Evolutionary conservation across 2,797 vertebrate genomes (phyloP), one percentile per base, ranked within the genome.

Genomic region (Anguilla megastoma): DNA sequence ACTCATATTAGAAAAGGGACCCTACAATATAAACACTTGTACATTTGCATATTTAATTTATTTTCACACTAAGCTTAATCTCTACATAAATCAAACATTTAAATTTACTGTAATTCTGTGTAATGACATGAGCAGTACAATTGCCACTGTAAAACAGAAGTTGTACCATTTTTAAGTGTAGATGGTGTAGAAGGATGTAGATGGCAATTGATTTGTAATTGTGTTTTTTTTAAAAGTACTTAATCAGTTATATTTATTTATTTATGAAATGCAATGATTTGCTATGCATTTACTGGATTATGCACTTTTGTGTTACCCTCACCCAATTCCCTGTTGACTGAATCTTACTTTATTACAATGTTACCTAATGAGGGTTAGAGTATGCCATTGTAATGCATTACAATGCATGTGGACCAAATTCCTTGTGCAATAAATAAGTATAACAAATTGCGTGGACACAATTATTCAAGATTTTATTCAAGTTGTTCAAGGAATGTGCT

Each of bases 351-450:
- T 50, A 50, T 48, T 80, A n/a, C 74, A 88, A 45, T 33, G 33
- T 80, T 41, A 27, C 10, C 3, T 76, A 90, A 91, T 91, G 89
- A 93, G 89, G 66, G 93, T 89, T 91, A 89, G 14, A 91, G 45
- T 91, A 54, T 90, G 91, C 85, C 88, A 69, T 85, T 88, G 85
- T 66, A 84, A 93, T 94, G 89, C 92, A 94, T 94, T 95, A 93
- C 86, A 84, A 48, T 87, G 58, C 50, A 86, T 41, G 66, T 85
- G 69, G 69, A 82, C 16, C 60, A 84, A 69, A 54, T 33, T 88
- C 8, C 45, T 50, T 82, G 79, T 82, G 79, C 79, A 82, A 82
- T 82, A 50, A 82, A 82, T 82, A 24, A 50, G 45, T 82, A 21
- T 24, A 4, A 50, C 79, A 82, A 45, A 82, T 58, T 14, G 56